A percentile compares a stretch with the other conserved stretches of the same genome.
These are phyloP conservation scores for Rhinichthys klamathensis DNA, from an alignment of 2,113 vertebrate species.

Conservation along the genomic window DNA sequence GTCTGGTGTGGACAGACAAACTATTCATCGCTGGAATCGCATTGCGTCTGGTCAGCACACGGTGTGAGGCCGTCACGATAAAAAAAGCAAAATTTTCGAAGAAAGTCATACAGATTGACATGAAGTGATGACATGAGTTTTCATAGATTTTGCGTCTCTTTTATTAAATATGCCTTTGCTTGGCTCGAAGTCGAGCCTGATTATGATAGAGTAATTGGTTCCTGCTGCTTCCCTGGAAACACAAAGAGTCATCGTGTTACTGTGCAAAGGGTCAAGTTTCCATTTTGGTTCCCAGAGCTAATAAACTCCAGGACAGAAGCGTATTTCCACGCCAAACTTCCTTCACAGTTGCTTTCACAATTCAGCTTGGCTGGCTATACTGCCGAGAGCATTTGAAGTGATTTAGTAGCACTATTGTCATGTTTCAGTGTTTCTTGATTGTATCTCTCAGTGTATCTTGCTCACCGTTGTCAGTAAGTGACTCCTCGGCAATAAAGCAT, in stretches of 20 bases:
- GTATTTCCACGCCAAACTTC: conserved; percentile 21
- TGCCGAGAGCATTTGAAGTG: conserved; percentile 50
- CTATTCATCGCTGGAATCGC: too few species aligned
- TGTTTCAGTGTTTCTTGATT: conserved; percentile 46
- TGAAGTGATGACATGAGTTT: not conserved
- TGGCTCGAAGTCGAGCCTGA: conserved; percentile 3
- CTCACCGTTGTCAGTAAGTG: conserved; percentile 31
- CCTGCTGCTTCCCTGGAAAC: conserved; percentile 37
- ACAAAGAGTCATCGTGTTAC: not conserved
- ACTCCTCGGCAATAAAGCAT: conserved; percentile 51
- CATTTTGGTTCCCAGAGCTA: conserved; percentile 26
- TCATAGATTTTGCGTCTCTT: too few species aligned
- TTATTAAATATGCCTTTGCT: too few species aligned
- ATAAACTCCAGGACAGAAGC: not conserved
- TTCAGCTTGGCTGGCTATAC: conserved; percentile 44
- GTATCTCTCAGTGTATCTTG: conserved; percentile 44
- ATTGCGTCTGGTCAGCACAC: too few species aligned
- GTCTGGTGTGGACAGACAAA: too few species aligned
- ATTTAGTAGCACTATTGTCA: conserved; percentile 45
- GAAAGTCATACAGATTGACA: not conserved
- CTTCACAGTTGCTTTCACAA: conserved; percentile 51
- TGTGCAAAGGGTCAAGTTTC: not conserved
- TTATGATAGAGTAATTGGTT: conserved; percentile 40
- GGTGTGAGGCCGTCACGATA: not conserved
- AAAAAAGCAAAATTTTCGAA: not conserved